A percentile compares a stretch with the other conserved stretches of the same genome.
These are phyloP conservation scores for Listronotus oregonensis DNA, from an alignment of 1,140 invertebrate species.

Conservation along the genomic window DNA sequence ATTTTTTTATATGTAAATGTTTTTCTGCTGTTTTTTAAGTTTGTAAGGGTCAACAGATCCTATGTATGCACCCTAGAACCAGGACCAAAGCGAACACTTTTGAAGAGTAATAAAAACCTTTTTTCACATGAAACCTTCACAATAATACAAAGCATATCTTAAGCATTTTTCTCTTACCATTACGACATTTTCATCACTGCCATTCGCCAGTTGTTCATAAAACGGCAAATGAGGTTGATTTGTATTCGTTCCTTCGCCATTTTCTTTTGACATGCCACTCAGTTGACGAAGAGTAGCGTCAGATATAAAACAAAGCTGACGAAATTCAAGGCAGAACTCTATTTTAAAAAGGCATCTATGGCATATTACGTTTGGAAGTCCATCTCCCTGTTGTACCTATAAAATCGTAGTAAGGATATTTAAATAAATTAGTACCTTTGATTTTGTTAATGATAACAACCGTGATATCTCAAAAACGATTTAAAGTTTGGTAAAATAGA, in stretches of 20 bases:
- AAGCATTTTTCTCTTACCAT: constrained; percentile 55
- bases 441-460: too few species aligned
- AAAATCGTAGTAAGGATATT: background rate
- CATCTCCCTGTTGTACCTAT: constrained; percentile 59
- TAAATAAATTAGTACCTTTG: too few species aligned
- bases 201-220: constrained; percentile 41
- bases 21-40: too few species aligned
- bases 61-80: too few species aligned
- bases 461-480: too few species aligned
- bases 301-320: constrained; percentile 61
- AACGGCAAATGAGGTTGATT: constrained; percentile 35
- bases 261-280: constrained; percentile 50
- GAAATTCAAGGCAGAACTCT: constrained; percentile 64
- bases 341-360: constrained; percentile 65
- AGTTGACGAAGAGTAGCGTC: constrained; percentile 62
- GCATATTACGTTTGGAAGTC: constrained; percentile 63
- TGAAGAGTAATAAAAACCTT: too few species aligned
- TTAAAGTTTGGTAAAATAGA: too few species aligned
- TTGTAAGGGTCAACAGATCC: too few species aligned
- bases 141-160: too few species aligned
- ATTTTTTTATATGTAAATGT: too few species aligned
- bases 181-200: constrained; percentile 60
- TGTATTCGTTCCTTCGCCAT: constrained; percentile 15
- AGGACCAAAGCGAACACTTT: too few species aligned
- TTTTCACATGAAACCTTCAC: too few species aligned